These are phyloP conservation scores for Masnerella sp. DNA, from an alignment of 2,888 invertebrate genomes.

Conservation along the genomic window DNA sequence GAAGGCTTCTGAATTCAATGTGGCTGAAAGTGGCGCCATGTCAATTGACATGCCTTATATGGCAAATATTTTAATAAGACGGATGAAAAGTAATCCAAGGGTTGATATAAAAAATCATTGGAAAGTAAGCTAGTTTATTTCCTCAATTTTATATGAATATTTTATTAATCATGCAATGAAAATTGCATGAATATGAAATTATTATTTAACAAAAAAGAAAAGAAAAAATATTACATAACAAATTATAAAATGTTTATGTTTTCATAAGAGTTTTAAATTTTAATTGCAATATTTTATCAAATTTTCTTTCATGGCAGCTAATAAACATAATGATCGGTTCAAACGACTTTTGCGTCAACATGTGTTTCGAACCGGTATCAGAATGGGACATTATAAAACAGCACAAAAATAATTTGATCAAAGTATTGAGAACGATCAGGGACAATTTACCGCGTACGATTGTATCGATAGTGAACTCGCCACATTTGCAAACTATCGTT, in stretches of 20 bases:
- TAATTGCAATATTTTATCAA: too few relatives aligned
- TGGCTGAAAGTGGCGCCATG: slow-evolving; percentile 81
- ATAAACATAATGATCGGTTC: slow-evolving; percentile 81
- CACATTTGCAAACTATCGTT: slow-evolving; percentile 77
- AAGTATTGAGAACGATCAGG: slow-evolving; percentile 79
- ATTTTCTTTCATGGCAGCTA: slow-evolving; percentile 76
- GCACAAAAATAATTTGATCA: slow-evolving; percentile 79
- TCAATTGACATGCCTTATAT: slow-evolving; percentile 81
- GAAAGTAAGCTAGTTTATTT: slow-evolving; percentile 78
- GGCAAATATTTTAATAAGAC: slow-evolving; percentile 79
- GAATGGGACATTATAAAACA: slow-evolving; percentile 75
- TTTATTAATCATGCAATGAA: too few relatives aligned
- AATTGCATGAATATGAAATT: neutral
- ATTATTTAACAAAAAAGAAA: too few relatives aligned
- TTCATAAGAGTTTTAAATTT: too few relatives aligned
- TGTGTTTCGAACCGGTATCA: slow-evolving; percentile 78
- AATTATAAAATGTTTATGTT: too few relatives aligned
- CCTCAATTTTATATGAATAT: too few relatives aligned
- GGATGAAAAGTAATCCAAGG: slow-evolving; percentile 79
- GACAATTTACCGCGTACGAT: slow-evolving; percentile 82
- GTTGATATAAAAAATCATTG: slow-evolving; percentile 81
- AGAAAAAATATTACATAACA: too few relatives aligned
- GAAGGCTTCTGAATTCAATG: slow-evolving; percentile 80
- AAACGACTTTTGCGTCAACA: slow-evolving; percentile 82
- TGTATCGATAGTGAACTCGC: slow-evolving; percentile 80